phyloP scores from a whole-genome alignment of 1,140 invertebrate genomes.

The Drosophila truncata region DNA sequence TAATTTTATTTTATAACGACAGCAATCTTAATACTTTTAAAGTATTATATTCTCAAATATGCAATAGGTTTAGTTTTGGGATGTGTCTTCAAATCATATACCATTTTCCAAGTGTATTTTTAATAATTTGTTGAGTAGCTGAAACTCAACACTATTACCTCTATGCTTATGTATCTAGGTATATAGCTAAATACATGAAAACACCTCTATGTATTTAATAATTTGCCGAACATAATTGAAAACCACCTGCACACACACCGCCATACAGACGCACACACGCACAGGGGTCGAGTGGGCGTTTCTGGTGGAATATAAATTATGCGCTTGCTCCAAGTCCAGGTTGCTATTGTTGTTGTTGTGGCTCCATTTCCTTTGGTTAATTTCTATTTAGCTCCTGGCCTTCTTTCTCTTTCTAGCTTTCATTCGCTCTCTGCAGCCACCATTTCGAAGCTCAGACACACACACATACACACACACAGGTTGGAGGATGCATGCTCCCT shows the following conservation, averaged over 20 bases:
- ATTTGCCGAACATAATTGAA: conserved; percentile 40
- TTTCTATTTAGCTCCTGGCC: conserved; percentile 48
- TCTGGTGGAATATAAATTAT: conserved; percentile 70
- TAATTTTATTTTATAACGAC: too few species aligned
- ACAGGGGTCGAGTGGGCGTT: conserved; percentile 53
- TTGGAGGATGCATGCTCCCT: conserved; percentile 26
- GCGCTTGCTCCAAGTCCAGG: conserved; percentile 61
- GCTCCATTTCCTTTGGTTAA: conserved; percentile 49
- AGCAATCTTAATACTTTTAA: too few species aligned
- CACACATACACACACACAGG: conserved; percentile 12
- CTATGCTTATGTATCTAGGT: conserved; percentile 2
- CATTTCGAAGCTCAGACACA: conserved; percentile 28
- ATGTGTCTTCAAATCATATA: not conserved
- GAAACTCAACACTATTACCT: conserved; percentile 2
- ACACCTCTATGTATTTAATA: conserved; percentile 23
- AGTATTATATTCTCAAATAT: not conserved
- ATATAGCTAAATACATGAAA: conserved; percentile 7
- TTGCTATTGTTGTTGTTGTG: conserved; percentile 45
- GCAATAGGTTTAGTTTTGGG: not conserved
- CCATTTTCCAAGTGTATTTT: not conserved
- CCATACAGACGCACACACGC: conserved; percentile 5
- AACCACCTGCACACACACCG: conserved; percentile 27
- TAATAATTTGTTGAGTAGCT: conserved; percentile 9
- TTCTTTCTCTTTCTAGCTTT: conserved; percentile 10
- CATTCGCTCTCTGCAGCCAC: conserved; percentile 28